Percentiles rank a stretch among this genome's conserved stretches.
Evolutionary conservation across 2,888 invertebrate genomes (phyloP).

Genomic region (Limnephilus lunatus): DNA sequence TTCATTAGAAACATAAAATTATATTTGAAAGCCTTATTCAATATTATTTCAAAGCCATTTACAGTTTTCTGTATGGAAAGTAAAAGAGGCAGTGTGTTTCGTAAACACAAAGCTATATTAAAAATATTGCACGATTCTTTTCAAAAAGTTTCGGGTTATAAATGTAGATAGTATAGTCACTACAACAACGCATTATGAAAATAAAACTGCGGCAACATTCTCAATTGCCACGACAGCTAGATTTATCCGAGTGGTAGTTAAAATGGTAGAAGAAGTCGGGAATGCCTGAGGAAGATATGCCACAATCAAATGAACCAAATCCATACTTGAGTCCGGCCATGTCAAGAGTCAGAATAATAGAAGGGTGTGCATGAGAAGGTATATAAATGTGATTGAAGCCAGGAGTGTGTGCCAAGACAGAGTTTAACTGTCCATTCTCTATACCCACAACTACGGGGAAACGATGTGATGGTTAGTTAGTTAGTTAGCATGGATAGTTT

Average conservation of each 20-base stretch:
- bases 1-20: neutral
- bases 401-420: too few relatives aligned
- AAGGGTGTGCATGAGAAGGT: too few relatives aligned
- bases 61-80: conserved; percentile 9
- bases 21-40: neutral
- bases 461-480: too few relatives aligned
- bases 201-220: conserved; percentile 5
- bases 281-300: too few relatives aligned
- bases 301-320: too few relatives aligned
- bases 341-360: too few relatives aligned
- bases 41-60: conserved; percentile 24
- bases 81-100: conserved; percentile 3
- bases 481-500: too few relatives aligned
- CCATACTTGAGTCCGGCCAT: too few relatives aligned
- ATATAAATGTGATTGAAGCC: too few relatives aligned
- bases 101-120: conserved; percentile 16
- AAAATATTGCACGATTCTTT: neutral
- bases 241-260: neutral
- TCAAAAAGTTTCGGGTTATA: neutral
- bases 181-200: conserved; percentile 16
- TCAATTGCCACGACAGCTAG: neutral
- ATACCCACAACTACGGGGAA: too few relatives aligned
- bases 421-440: too few relatives aligned
- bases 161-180: neutral
- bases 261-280: too few relatives aligned